Evolutionary conservation across 2,797 vertebrate genomes (phyloP), one percentile per base, ranked within the genome.

Genomic region (Pristis pectinata): DNA sequence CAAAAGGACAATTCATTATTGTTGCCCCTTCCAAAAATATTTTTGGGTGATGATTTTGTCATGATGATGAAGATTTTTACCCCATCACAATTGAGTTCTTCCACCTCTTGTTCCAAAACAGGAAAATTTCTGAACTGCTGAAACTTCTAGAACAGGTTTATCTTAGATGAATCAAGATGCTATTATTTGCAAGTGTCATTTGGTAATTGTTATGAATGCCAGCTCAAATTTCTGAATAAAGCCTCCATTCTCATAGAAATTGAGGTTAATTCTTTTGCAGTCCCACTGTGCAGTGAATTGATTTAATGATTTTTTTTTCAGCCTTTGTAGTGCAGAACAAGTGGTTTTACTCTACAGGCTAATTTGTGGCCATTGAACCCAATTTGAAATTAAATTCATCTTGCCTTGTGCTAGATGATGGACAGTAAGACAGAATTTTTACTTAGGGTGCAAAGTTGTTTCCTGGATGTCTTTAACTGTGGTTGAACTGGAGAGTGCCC

Each of bases 81-180:
- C 44, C 44, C 70, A 30, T 53, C 27, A 27, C 44, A 74, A 24
- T 53, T 93, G 3, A 34, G 17, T 94, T 92, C 27, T 13, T 94
- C 30, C n/a, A 56, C 17, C 92, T 94, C 27, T 94, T 53, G 37
- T 74, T 76, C 67, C 92, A 17, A 94, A 94, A 34, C 37, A 93
- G 37, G 53, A n/a, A 27, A 11, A 56, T 53, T 94, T 94, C 92
- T 74, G 44, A 94, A 94, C 70, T 94, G 8, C 30, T 74, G 41
- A 94, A 19, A 56, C 17, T 76, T 76, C 17, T 53, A 94, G 27
- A 76, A 70, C 27, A 76, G 27, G 15, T 56, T 93, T 27, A 41
- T 92, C n/a, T 76, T 19, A 10, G 30, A 76, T 93, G 27, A 53
- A 74, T n/a, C 30, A 44, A 76, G n/a, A 34, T 30, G 53, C 9